These are phyloP conservation scores for Enteromius radiatus DNA, from an alignment of 2,797 vertebrate species.

Conservation along the genomic window DNA sequence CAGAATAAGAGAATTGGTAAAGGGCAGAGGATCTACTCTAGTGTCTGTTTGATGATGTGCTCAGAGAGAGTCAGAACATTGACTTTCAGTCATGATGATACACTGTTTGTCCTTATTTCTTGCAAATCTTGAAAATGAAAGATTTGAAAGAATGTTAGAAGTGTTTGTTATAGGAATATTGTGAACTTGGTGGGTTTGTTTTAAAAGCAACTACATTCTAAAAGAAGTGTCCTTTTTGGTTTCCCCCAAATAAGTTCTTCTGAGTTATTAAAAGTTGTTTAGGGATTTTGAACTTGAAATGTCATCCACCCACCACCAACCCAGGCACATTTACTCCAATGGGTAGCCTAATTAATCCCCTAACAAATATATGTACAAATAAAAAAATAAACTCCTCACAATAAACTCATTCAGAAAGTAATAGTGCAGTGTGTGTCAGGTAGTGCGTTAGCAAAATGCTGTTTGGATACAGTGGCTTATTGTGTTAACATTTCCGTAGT, in stretches of 20 bases:
- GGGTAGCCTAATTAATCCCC: slow-evolving; percentile 52
- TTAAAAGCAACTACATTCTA: not conserved
- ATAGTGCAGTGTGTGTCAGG: slow-evolving; percentile 28
- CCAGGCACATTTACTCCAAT: slow-evolving; percentile 20
- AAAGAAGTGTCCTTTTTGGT: not conserved
- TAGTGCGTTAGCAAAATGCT: slow-evolving; percentile 22
- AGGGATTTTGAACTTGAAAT: slow-evolving; percentile 30
- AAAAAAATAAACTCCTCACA: slow-evolving; percentile 45
- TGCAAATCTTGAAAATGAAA: not conserved
- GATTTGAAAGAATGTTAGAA: not conserved
- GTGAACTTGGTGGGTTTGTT: not conserved
- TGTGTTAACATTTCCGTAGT: slow-evolving; percentile 2
- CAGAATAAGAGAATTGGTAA: not conserved
- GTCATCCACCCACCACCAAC: slow-evolving; percentile 6
- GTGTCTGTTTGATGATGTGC: slow-evolving; percentile 10
- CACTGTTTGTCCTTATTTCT: slow-evolving; percentile 11
- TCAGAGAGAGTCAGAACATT: not conserved
- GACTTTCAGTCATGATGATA: slow-evolving; percentile 14
- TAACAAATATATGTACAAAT: slow-evolving; percentile 28
- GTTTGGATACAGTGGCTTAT: slow-evolving; percentile 25
- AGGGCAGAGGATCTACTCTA: not conserved
- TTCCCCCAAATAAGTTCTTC: not conserved
- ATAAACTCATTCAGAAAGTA: slow-evolving; percentile 43
- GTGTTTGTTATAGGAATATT: not conserved
- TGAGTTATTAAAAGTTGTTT: slow-evolving; percentile 5